Conservation (phyloP, 2,888 invertebrate genomes). For the Drosophila anceps region DNA sequence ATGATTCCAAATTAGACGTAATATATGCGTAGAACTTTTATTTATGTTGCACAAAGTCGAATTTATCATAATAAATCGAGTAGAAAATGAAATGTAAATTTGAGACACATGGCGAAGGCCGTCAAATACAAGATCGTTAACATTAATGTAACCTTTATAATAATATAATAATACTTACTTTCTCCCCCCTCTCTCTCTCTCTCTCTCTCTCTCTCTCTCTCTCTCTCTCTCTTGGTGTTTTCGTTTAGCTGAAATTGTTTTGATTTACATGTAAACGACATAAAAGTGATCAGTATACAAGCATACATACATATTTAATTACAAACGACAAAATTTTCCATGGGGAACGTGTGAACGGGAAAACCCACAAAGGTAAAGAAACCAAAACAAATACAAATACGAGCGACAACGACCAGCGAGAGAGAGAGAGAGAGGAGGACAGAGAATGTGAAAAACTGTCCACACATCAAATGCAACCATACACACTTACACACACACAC, state of each 20-base stretch:
- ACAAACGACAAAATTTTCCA: constrained; percentile 48
- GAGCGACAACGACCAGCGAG: not conserved
- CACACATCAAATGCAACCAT: constrained; percentile 50
- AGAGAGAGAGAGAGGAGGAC: constrained; percentile 8
- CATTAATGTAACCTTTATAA: constrained; percentile 25
- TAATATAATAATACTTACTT: constrained; percentile 9
- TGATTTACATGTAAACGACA: constrained; percentile 67
- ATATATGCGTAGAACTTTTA: not conserved
- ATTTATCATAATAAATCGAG: not conserved
- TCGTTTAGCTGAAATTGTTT: constrained; percentile 40
- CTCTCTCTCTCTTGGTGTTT: not conserved
- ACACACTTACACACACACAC: not conserved
- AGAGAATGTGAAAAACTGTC: constrained; percentile 47
- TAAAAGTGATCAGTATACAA: constrained; percentile 60
- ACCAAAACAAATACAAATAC: constrained; percentile 31
- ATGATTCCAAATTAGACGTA: not conserved
- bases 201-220: not conserved
- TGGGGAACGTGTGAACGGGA: constrained; percentile 57
- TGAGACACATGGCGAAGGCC: constrained; percentile 22
- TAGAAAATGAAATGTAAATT: not conserved
- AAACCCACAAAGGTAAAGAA: constrained; percentile 44
- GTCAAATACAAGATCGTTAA: constrained; percentile 23
- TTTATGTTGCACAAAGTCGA: not conserved
- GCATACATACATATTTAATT: constrained; percentile 19
- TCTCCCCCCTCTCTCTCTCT: not conserved